These are phyloP conservation scores for Australoheros facetus DNA, from an alignment of 2,797 vertebrate genomes.

Conservation along the genomic window DNA sequence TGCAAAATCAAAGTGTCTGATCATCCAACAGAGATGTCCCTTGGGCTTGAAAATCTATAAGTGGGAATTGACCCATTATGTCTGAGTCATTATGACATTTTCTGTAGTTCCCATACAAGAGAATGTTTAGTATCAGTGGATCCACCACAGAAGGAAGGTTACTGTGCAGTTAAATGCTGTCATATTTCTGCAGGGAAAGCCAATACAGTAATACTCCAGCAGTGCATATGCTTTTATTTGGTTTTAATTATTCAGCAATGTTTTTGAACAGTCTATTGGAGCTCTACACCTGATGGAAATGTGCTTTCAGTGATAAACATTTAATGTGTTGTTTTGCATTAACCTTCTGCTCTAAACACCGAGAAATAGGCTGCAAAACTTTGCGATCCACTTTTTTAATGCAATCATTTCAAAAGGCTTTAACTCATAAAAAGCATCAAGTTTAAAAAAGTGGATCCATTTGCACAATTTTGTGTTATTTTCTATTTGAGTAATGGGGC, in stretches of 20 bases:
- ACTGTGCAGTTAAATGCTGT: neutral
- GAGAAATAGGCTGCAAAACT: neutral
- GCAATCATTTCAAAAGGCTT: neutral
- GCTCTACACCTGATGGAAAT: constrained; percentile 8
- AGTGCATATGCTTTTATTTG: neutral
- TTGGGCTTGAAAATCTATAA: neutral
- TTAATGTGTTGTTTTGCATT: constrained; percentile 15
- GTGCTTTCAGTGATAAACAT: neutral
- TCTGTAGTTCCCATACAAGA: neutral
- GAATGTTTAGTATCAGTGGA: neutral
- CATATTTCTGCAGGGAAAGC: neutral
- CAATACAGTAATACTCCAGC: neutral
- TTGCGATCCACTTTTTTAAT: constrained; percentile 1
- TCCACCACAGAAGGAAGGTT: neutral
- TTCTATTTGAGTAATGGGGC: neutral
- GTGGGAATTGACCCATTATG: neutral
- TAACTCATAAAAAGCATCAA: neutral
- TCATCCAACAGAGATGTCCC: neutral
- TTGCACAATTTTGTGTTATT: neutral
- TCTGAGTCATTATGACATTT: neutral
- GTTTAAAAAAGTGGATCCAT: neutral
- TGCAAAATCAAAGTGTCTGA: neutral
- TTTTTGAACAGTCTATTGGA: neutral
- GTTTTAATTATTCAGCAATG: constrained; percentile 30
- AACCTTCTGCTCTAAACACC: neutral